phyloP scores from a whole-genome alignment of 2,113 vertebrate genomes.

The Ailuropoda melanoleuca region DNA sequence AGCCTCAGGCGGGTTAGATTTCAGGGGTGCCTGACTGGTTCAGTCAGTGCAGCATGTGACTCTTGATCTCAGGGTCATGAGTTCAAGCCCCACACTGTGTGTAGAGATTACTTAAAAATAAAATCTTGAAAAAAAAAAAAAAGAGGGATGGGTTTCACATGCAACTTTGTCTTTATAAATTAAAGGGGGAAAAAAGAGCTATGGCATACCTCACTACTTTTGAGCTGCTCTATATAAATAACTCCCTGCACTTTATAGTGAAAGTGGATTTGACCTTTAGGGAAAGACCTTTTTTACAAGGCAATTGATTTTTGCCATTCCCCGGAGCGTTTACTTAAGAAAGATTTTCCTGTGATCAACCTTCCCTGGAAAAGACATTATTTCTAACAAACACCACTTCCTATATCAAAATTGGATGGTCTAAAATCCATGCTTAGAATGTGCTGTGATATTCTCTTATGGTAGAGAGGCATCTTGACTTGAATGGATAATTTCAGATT shows the following conservation, averaged over 20 bases:
- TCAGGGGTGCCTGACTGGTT: background rate
- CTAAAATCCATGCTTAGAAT: background rate
- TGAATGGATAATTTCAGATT: constrained; percentile 1
- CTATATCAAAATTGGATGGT: background rate
- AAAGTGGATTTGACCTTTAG: constrained; percentile 50
- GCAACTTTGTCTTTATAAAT: background rate
- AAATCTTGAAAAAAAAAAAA: background rate
- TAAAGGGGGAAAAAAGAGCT: background rate
- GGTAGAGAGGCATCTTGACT: background rate
- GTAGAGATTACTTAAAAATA: background rate
- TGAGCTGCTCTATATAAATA: constrained; percentile 20
- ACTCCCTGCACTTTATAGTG: background rate
- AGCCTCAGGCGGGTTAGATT: background rate
- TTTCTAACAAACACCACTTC: constrained; percentile 33
- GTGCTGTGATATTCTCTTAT: background rate
- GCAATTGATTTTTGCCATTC: background rate
- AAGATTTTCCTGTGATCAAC: constrained; percentile 21
- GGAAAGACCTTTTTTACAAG: background rate
- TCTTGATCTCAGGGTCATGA: background rate
- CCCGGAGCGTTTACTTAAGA: constrained; percentile 20
- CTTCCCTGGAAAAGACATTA: constrained; percentile 47
- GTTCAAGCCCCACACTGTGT: background rate
- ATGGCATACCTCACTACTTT: background rate
- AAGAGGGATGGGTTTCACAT: background rate
- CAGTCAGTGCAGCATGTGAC: background rate